Base-by-base conservation (phyloP, 1,140 invertebrate genomes). In the Drosophila lowei region DNA sequence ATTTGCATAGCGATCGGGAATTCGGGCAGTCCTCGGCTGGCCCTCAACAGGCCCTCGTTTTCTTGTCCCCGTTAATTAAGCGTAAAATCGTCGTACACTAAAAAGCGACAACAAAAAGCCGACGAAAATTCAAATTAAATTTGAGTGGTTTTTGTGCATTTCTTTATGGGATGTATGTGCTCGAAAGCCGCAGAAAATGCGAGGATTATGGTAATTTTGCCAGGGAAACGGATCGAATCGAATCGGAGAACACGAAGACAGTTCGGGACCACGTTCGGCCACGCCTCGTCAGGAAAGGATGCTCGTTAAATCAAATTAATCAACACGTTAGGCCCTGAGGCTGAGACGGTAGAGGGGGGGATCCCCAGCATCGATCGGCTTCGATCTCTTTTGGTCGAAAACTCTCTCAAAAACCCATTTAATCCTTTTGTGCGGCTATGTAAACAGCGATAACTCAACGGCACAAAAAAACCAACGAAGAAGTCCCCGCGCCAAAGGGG, bases 401-500 rank as follows among this genome's bases (percentile, higher is more conserved):
- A 68, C 55, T 80, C 62, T 58, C 76, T 81, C 62, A 77, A 81
- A 81, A 83, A 65, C 73, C 55, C 81, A 86, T 86, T 85, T 85
- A 85, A 85, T 85, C 80, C 81, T 65, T 86, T 86, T 85, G 80
- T 85, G 73, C 49, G 83, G 81, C 81, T 85, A 74, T 86, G 77
- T 86, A 85, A 86, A 85, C 80, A 85, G 68, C 81, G 30, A 83
- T 79, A 85, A 67, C 71, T 83, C 75, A 55, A 34, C 50, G 57
- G 55, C 41, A 46, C 38, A 52, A 52, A 55, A 23, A 70, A 72
- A 43, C 30, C 44, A 18, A 8, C 34, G 60, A 44, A 75, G 59
- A 56, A 50, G 53, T 71, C 60, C 55, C 28, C 34, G 34, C 11
- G 34, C 34, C 34, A 38, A 38, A 13, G 34, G 30, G 34, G 3